phyloP scores from a whole-genome alignment of 53 echinoderm and acorn worm species.

The Mesocentrotus franciscanus region DNA sequence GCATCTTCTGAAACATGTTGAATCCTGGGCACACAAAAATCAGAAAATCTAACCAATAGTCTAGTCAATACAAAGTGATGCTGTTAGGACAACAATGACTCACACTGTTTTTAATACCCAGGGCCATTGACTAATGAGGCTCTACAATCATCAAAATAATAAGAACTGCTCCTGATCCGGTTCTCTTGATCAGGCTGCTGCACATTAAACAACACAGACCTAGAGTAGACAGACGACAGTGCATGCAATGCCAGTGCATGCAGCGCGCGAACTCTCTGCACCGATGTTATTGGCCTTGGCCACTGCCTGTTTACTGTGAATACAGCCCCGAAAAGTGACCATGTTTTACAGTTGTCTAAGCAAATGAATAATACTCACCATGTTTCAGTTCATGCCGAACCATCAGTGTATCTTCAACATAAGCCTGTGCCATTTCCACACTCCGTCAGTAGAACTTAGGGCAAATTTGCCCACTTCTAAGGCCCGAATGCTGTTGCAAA shows the following conservation, averaged over 20 bases:
- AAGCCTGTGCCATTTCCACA: constrained; percentile 63
- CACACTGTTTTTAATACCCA: too few species aligned
- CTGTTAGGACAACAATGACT: too few species aligned
- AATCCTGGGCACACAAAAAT: too few species aligned
- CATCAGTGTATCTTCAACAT: constrained; percentile 50
- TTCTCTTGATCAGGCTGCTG: too few species aligned
- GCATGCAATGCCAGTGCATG: neutral
- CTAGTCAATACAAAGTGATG: too few species aligned
- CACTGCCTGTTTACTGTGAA: neutral
- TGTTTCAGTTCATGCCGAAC: constrained; percentile 64
- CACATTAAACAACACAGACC: too few species aligned
- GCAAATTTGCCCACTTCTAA: constrained; percentile 66
- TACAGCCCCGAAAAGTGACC: neutral
- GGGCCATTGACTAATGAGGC: too few species aligned
- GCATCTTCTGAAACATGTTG: too few species aligned
- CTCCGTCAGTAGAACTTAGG: constrained; percentile 36
- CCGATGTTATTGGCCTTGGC: neutral
- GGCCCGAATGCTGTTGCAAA: constrained; percentile 39
- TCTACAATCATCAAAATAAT: too few species aligned
- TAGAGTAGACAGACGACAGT: neutral
- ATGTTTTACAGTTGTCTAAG: constrained; percentile 13
- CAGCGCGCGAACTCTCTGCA: neutral
- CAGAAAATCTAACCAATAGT: too few species aligned
- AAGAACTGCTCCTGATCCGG: too few species aligned
- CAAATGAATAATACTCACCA: constrained; percentile 45